Percentiles rank a stretch among this genome's conserved stretches.
Conservation (phyloP, 2,113 vertebrate genomes). For the human region GRCh38 chr16:3404501-3405000, state of each 20-base stretch:
- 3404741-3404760: background rate
- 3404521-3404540: constrained; percentile 33
- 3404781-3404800: background rate
- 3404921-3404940: background rate
- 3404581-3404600: constrained; percentile 40
- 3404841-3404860: constrained; percentile 16
- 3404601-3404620: constrained; percentile 49
- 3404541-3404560: constrained; percentile 44
- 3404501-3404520: constrained; percentile 58
- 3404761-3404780: background rate
- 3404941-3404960: background rate
- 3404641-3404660: constrained; percentile 68
- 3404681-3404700: background rate
- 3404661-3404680: background rate
- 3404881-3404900: background rate
- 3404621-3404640: constrained; percentile 47
- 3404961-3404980: background rate
- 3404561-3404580: constrained; percentile 21
- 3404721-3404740: background rate
- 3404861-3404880: background rate
- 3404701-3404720: background rate
- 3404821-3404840: background rate
- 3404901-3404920: background rate
- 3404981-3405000: background rate
- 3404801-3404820: background rate